phyloP scores from a whole-genome alignment of 2,797 vertebrate species.

The Intellagama lesueurii region DNA sequence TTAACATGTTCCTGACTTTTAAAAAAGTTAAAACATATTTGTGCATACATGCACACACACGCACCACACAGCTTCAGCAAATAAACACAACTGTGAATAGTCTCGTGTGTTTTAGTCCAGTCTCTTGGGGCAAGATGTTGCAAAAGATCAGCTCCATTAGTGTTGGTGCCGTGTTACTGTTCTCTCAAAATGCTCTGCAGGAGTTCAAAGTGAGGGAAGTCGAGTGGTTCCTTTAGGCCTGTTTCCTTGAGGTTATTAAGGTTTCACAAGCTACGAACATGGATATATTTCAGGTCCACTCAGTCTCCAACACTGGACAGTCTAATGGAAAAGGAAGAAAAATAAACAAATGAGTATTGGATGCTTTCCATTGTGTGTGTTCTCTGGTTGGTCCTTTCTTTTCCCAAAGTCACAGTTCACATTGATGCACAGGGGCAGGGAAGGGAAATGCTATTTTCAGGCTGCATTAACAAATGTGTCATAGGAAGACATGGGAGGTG shows the following conservation, averaged over 20 bases:
- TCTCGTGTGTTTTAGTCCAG: constrained; percentile 36
- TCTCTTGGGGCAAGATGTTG: constrained; percentile 38
- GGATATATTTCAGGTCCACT: constrained; percentile 57
- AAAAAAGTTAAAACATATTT: constrained; percentile 1
- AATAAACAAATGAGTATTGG: constrained; percentile 32
- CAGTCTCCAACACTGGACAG: constrained; percentile 53
- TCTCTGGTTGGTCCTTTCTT: background rate
- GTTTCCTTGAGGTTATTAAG: constrained; percentile 73
- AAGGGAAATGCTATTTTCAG: background rate
- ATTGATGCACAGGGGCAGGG: background rate
- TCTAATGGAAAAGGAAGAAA: constrained; percentile 63
- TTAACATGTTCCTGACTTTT: constrained; percentile 65
- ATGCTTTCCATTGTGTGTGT: background rate
- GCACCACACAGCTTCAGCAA: constrained; percentile 38
- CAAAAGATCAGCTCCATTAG: constrained; percentile 26
- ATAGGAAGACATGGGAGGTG: background rate
- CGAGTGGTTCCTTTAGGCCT: constrained; percentile 72
- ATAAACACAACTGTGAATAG: constrained; percentile 44
- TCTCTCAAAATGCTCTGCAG: constrained; percentile 50
- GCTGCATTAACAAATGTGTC: background rate
- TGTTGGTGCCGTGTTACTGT: constrained; percentile 22
- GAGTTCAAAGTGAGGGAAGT: constrained; percentile 53
- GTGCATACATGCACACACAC: constrained; percentile 16
- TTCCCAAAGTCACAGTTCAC: background rate
- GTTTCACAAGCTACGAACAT: constrained; percentile 69